Evolutionary conservation across 2,797 vertebrate genomes (phyloP), one percentile per base, ranked within the genome.

Genomic region (Arremon aurantiirostris): DNA sequence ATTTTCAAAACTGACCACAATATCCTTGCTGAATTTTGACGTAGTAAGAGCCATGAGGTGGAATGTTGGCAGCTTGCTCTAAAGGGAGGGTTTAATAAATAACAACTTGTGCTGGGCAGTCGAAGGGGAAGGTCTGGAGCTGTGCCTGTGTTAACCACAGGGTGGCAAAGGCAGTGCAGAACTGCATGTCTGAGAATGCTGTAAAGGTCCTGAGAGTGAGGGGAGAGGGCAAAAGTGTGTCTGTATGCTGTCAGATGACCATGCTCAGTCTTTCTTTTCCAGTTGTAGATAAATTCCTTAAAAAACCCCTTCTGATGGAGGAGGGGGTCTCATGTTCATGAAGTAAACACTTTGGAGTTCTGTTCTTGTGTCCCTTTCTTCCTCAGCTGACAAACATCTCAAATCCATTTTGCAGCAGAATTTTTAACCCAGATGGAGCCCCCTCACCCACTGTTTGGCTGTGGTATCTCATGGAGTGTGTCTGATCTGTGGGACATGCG

Each of bases 401-500:
- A 65, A 46, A 78, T 60, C 12, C 24, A 3, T 30, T 55, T 59
- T 69, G 27, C 28, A 59, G n/a, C 9, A 30, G 44, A 20, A 69
- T 49, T 78, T 81, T 56, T 64, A 78, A 64, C 20, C 19, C 35
- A 49, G 15, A 10, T 81, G 28, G 24, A 69, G 5, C 12, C 19
- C 16, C 6, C 8, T 50, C 17, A 32, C n/a, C 14, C 30, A 4
- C 37, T 32, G 11, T 26, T 68, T 4, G 6, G 32, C 19, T 69
- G 39, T 17, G 12, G 12, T 1, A 7, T 30, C 14, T 85, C 19
- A 17, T 39, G 46, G 35, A 5, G 8, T 20, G 14, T 30, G 14
- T 78, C 65, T 78, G 46, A 35, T 39, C 35, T 0, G 0, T 16
- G 18, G 49, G 20, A 6, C 3, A 2, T 3, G 32, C n/a, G 41